Evolutionary conservation across 2,113 vertebrate species (phyloP), one percentile per base, ranked within the genome.

Genomic region (Campylomormyrus numenius): DNA sequence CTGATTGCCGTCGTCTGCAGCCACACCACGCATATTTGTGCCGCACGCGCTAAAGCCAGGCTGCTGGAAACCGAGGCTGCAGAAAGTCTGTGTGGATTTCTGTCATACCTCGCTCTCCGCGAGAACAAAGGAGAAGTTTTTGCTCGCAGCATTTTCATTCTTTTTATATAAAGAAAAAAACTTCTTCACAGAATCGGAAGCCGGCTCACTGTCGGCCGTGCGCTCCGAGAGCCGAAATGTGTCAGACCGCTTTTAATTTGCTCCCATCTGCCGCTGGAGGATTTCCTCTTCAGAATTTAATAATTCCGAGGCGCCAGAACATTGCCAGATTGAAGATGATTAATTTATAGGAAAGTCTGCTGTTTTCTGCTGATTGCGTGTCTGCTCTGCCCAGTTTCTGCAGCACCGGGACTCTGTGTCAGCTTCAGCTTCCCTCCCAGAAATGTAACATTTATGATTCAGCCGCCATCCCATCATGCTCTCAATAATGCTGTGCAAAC

Each of bases 211-310:
- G 89, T 87, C 85, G 88, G 7, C 85, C 86, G n/a, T 52, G 87
- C 92, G 42, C 91, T 92, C 66, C 13, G 52, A 86, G 83, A 90
- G 88, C 50, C 50, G 91, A 91, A 91, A 89, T 87, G 45, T 84
- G 52, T 87, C 77, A 89, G 88, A 56, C 49, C 62, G 77, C 90
- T 91, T 88, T 90, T 92, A 90, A 90, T 92, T 92, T 91, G 91
- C 62, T 74, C 56, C 35, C 62, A 70, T 88, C 86, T 91, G 86
- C 88, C 62, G 17, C 92, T 77, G 88, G 88, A 90, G 87, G 90
- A 90, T 80, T 89, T 74, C 80, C 74, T 80, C 85, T 90, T 88
- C 77, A 74, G 87, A 70, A 80, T 90, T 88, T 87, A 91, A 91
- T 91, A 89, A 89, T 87, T 88, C 45, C 39, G 42, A 53, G 80